These are phyloP conservation scores for Dipodomys merriami DNA, from an alignment of 2,113 vertebrate genomes.

Conservation along the genomic window DNA sequence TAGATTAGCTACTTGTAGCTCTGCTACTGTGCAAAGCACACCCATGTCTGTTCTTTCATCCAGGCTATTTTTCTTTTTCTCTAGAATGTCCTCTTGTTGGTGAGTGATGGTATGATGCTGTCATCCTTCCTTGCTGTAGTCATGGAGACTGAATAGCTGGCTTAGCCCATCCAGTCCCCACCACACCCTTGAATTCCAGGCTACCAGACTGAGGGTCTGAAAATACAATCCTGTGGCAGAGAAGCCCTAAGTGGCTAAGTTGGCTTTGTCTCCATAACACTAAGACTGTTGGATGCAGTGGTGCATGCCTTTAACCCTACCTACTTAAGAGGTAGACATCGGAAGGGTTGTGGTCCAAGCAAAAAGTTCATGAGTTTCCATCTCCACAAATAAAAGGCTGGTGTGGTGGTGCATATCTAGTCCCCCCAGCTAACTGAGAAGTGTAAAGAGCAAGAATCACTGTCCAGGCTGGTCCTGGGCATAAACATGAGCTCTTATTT, in stretches of 20 bases:
- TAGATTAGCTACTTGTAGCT: neutral
- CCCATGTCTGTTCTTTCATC: neutral
- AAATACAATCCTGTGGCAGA: neutral
- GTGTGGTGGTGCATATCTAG: too few relatives aligned
- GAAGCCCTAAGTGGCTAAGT: neutral
- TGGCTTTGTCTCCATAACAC: neutral
- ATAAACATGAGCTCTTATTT: too few relatives aligned
- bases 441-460: too few relatives aligned
- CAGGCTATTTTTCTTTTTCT: neutral
- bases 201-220: neutral
- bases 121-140: too few relatives aligned
- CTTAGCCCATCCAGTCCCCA: neutral
- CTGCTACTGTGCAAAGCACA: neutral
- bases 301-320: too few relatives aligned
- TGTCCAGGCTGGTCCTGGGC: too few relatives aligned
- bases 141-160: neutral
- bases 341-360: too few relatives aligned
- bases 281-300: neutral
- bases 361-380: too few relatives aligned
- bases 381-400: too few relatives aligned
- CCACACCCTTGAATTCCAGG: neutral
- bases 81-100: neutral
- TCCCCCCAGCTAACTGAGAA: too few relatives aligned
- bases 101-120: too few relatives aligned
- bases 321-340: too few relatives aligned